A percentile compares a stretch with the other conserved stretches of the same genome.
These are phyloP conservation scores for Drosophila pandora DNA, from an alignment of 1,140 invertebrate species.

Conservation along the genomic window DNA sequence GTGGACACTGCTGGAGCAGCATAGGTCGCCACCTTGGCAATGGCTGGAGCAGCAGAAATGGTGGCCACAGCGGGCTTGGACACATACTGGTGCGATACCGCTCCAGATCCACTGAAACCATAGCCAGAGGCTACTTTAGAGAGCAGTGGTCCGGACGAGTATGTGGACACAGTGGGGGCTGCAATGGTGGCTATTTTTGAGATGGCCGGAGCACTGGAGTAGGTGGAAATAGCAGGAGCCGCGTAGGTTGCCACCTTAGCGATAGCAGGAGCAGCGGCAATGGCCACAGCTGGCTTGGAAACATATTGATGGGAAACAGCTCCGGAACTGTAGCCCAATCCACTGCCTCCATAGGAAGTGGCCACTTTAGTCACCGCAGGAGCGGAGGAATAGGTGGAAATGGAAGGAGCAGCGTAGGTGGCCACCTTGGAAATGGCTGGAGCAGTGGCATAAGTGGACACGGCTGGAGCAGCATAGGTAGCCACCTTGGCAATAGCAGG, in stretches of 20 bases:
- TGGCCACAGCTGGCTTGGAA: conserved; percentile 45
- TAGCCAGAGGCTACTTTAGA: conserved; percentile 36
- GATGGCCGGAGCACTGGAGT: conserved; percentile 34
- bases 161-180: conserved; percentile 21
- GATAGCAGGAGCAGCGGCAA: conserved; percentile 36
- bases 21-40: conserved; percentile 35
- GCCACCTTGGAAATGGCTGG: conserved; percentile 38
- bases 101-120: conserved; percentile 30
- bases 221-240: conserved; percentile 45
- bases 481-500: conserved; percentile 59
- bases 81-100: conserved; percentile 57
- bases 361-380: conserved; percentile 41
- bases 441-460: conserved; percentile 38
- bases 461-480: conserved; percentile 59
- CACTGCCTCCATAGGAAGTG: conserved; percentile 34
- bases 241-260: conserved; percentile 47
- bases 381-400: conserved; percentile 4
- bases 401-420: conserved; percentile 37
- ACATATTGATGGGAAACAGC: conserved; percentile 61
- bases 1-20: conserved; percentile 32
- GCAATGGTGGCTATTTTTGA: conserved; percentile 43
- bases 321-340: conserved; percentile 30
- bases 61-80: conserved; percentile 1
- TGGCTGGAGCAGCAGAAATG: conserved; percentile 25
- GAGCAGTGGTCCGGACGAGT: conserved; percentile 23